Evolutionary conservation across 1,140 invertebrate species (phyloP).

Genomic region (Musca vetustissima): DNA sequence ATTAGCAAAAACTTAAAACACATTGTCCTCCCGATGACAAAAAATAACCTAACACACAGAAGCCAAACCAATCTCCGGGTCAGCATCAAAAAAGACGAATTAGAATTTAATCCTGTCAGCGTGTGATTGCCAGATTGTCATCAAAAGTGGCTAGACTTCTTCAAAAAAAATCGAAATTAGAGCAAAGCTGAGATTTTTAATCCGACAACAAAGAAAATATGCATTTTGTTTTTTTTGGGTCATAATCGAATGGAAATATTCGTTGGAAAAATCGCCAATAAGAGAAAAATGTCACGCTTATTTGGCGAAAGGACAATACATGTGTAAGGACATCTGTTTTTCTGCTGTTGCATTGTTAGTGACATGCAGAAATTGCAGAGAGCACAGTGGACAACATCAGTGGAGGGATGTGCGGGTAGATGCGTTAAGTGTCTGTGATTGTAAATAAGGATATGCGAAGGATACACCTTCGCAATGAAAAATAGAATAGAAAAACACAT

Average conservation of each 20-base stretch:
- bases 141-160: too few species aligned
- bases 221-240: background rate
- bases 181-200: too few species aligned
- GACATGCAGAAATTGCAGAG: too few species aligned
- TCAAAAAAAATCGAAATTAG: too few species aligned
- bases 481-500: too few species aligned
- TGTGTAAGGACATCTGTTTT: slow-evolving; percentile 14
- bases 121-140: slow-evolving; percentile 21
- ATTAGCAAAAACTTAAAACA: slow-evolving; percentile 6
- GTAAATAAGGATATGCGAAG: too few species aligned
- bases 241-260: slow-evolving; percentile 4
- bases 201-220: background rate
- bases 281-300: slow-evolving; percentile 54
- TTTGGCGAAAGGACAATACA: slow-evolving; percentile 28
- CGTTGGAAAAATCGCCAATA: slow-evolving; percentile 36
- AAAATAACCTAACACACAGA: background rate
- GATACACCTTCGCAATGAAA: too few species aligned
- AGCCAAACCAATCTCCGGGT: background rate
- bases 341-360: background rate
- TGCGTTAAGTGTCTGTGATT: too few species aligned
- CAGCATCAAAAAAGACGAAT: background rate
- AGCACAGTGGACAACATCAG: too few species aligned
- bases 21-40: background rate
- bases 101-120: slow-evolving; percentile 30
- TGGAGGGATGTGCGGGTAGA: too few species aligned